Evolutionary conservation across 2,113 vertebrate genomes (phyloP), one percentile per base, ranked within the genome.

Genomic region (Passerina amoena): DNA sequence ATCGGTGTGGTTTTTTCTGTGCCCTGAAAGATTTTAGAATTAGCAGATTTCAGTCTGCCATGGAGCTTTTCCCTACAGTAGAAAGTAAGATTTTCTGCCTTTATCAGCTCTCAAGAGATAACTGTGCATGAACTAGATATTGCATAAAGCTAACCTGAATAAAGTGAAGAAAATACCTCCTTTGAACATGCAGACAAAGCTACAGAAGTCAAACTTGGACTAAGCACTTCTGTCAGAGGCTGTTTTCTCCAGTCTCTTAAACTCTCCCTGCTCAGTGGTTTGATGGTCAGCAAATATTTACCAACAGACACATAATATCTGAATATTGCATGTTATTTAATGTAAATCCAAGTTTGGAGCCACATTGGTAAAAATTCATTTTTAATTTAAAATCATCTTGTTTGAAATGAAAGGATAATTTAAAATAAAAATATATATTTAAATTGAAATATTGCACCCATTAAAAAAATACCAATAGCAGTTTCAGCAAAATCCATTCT

Each of bases 131-230:
- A 92, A 68, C 73, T 37, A 84, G 87, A 28, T 79, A 87, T 48
- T 77, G 50, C 87, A 83, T 83, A 89, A 64, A 89, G 22, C 27
- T 91, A 84, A 82, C 56, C 59, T 76, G 37, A 95, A 95, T 68
- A 84, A 91, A 84, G 50, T 23, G 35, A 92, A 78, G 51, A 71
- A 94, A 96, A 91, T 76, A 53, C 33, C 16, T 84, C 50, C 69
- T 93, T 61, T 87, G 87, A 53, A 79, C 24, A 40, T 75, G 65
- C 82, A 76, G 61, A 76, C 10, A 1, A 82, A 79, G 53, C 20
- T 72, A 37, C 17, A 85, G 70, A 45, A 71, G 28, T 61, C 44
- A 85, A 76, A 85, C 16, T 47, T 82, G 57, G 33, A n/a, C 66
- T 71, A 56, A 91, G 56, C 17, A 25, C 7, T 82, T 87, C 2